Base-by-base conservation (phyloP, 1,140 invertebrate genomes). In the Hyles euphorbiae region DNA sequence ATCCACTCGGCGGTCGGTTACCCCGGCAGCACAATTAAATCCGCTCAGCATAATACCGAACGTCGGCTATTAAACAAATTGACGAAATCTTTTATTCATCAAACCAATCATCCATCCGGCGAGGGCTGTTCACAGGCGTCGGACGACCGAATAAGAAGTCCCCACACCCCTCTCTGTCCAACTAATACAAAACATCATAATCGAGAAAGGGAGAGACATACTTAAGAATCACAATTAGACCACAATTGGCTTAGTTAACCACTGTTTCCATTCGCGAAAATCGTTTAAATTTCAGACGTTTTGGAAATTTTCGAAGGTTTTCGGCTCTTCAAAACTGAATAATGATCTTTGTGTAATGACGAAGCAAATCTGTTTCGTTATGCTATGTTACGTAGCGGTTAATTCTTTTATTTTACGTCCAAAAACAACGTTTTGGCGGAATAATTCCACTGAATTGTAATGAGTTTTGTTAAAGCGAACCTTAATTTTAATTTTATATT, bases 41-140 rank as follows among this genome's bases (percentile, higher is more conserved):
- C 74, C 68, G 65, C 68, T 68, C 36, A 8, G 81, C 72, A 81
- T 84, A 83, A 83, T 80, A 75, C 72, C 72, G 62, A 70, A 67
- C 66, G 69, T 2, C 65, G 70, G 76, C 74, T 76, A 75, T 81
- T 75, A 78, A 71, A 80, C 81, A 87, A 87, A 85, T 87, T 83
- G 81, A 73, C 72, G 54, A 36, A 53, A 85, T 85, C 69, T 87
- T 87, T 87, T 83, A 85, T 87, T 85, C 82, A 85, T 82, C 68
- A 67, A 70, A 80, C 83, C 83, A 87, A 87, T 87, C 83, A 82
- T 76, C 74, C 74, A 63, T 65, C 70, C 72, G 63, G 71, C 50
- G 69, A 81, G 77, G 69, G 78, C 69, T 76, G 71, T 81, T 75
- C 67, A 76, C 63, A 80, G 81, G 83, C 81, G 83, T 83, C 74